Evolutionary conservation across 2,113 vertebrate genomes (phyloP).

Genomic region (Lutjanus erythropterus): DNA sequence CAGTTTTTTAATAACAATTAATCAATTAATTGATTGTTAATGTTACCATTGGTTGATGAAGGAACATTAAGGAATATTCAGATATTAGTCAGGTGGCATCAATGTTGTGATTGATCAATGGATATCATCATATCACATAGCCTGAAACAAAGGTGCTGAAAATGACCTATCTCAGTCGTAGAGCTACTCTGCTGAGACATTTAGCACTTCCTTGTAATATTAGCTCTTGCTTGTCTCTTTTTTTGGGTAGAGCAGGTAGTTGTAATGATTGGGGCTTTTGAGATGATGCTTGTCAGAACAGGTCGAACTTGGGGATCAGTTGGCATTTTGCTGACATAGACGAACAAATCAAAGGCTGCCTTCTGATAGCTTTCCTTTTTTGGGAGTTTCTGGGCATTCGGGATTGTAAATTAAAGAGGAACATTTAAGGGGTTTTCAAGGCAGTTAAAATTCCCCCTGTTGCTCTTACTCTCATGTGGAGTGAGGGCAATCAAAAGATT

Average conservation of each 20-base stretch:
- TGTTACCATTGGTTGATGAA: no score
- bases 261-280: conserved; percentile 1
- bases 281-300: neutral
- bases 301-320: neutral
- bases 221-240: neutral
- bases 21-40: no score
- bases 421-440: neutral
- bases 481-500: neutral
- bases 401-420: neutral
- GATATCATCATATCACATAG: no score
- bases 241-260: neutral
- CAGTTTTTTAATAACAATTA: no score
- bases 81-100: no score
- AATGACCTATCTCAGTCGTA: neutral
- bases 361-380: neutral
- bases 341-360: neutral
- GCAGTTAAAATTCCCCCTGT: neutral
- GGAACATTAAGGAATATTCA: no score
- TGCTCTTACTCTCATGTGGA: neutral
- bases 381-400: neutral
- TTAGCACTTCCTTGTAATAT: conserved; percentile 7
- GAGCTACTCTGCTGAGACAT: neutral
- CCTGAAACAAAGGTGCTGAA: neutral
- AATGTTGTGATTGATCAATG: no score
- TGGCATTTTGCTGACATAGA: neutral